These are phyloP conservation scores for Tonatia bakeri DNA, from an alignment of 2,113 vertebrate genomes.

Conservation along the genomic window DNA sequence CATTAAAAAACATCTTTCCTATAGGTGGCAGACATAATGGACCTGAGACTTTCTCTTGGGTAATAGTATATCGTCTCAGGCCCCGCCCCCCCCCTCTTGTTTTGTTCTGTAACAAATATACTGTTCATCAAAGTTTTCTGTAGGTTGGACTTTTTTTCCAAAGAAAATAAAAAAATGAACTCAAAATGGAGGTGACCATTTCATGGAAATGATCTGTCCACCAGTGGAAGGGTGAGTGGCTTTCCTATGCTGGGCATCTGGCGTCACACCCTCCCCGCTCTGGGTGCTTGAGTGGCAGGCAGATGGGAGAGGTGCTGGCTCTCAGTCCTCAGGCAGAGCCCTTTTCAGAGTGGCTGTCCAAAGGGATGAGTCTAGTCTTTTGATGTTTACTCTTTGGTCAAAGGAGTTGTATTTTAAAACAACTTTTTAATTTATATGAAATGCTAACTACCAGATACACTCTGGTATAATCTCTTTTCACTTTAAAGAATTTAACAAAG, in stretches of 20 bases:
- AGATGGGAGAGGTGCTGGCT: not conserved
- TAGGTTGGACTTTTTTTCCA: not conserved
- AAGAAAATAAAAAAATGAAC: not conserved
- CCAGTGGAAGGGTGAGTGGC: not conserved
- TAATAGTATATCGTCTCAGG: no score
- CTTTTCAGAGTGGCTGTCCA: not conserved
- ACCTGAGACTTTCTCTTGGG: no score
- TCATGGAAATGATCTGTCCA: fast-evolving
- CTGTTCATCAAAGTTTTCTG: not conserved
- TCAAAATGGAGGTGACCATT: not conserved
- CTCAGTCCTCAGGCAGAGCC: not conserved
- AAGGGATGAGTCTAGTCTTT: not conserved
- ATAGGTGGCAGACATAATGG: no score
- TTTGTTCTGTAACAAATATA: no score
- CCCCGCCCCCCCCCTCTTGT: no score
- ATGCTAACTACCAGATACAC: not conserved
- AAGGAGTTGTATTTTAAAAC: not conserved
- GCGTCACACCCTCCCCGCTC: not conserved
- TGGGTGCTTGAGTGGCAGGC: not conserved
- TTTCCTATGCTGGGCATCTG: not conserved
- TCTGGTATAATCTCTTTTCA: slow-evolving; percentile 17
- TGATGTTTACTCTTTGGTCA: not conserved
- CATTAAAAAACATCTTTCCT: no score
- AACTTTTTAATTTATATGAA: slow-evolving; percentile 1
- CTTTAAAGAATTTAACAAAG: slow-evolving; percentile 22